Base-by-base conservation (phyloP, 2,888 invertebrate genomes). In the Chrysomela aeneicollis region DNA sequence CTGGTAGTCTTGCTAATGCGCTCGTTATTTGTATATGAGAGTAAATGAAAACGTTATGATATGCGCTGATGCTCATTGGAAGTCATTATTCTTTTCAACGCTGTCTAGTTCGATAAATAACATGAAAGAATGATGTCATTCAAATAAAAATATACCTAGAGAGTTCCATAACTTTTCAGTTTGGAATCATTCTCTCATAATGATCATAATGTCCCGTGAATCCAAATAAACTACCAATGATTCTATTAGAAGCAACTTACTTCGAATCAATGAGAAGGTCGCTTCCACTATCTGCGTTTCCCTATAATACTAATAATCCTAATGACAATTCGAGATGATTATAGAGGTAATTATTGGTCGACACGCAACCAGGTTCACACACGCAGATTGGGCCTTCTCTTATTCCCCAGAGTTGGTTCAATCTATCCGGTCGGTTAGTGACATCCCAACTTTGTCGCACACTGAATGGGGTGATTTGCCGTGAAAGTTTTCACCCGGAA, bases 301-400 rank as follows among this genome's bases (percentile, higher is more conserved):
- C 6, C 26, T 26, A 26, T 5, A 3, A 3, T 66, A 64, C 64
- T 67, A 64, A 66, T 64, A 67, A 61, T 64, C 35, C 63, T 67
- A 66, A 70, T 64, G 72, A 72, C 71, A 72, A 74, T 74, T 71
- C 68, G 63, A 69, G 69, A 70, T 72, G 67, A 72, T 74, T 72
- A 59, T 47, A 46, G 53, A 21, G 61, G 59, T 71, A 74, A 74
- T 74, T 74, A 74, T 62, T 50, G 61, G 42, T 19, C 19, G 64
- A 66, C 74, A 74, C 71, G 74, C 74, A 70, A 74, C 68, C 64
- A 35, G 57, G 58, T 66, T 66, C 63, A 69, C 68, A 69, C 68
- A 70, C 68, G 71, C 69, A 70, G 67, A 66, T 71, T 66, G 69
- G 61, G 50, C 59, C 64, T n/a, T 59, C 21, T 12, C 59, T 49